Conservation (phyloP, 2,113 vertebrate genomes). For the Campylorhamphus procurvoides region DNA sequence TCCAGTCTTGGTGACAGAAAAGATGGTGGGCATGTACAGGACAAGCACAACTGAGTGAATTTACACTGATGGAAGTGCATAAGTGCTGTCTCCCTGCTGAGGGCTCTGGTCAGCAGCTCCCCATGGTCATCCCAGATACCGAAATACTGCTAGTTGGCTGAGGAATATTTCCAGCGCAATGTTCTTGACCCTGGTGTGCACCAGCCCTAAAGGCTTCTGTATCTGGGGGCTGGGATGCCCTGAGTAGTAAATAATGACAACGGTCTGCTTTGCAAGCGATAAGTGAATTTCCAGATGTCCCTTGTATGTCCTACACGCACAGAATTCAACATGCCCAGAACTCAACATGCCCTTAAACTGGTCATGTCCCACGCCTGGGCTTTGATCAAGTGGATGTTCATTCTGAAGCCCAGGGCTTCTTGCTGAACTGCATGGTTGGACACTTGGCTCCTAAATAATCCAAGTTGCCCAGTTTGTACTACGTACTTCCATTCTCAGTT, state of each 20-base stretch:
- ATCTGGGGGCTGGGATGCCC: not conserved
- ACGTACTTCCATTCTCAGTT: not conserved
- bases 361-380: not conserved
- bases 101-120: not conserved
- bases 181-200: not conserved
- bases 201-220: not conserved
- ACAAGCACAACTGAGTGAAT: not conserved
- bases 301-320: not conserved
- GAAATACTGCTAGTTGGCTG: not conserved
- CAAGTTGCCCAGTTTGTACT: not conserved
- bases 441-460: not conserved
- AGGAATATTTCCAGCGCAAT: not conserved
- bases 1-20: not conserved
- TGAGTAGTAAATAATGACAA: not conserved
- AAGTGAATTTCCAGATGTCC: not conserved
- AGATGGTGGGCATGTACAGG: not conserved
- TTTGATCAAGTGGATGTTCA: not conserved
- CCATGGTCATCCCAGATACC: not conserved
- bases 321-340: not conserved
- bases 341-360: not conserved
- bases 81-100: not conserved
- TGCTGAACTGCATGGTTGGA: not conserved
- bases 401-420: not conserved
- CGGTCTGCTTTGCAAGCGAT: not conserved
- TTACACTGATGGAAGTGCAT: not conserved